Percentiles rank a stretch among this genome's conserved stretches.
These are phyloP conservation scores for Brachionus sp. DNA, from an alignment of 1,140 invertebrate genomes.

Conservation along the genomic window DNA sequence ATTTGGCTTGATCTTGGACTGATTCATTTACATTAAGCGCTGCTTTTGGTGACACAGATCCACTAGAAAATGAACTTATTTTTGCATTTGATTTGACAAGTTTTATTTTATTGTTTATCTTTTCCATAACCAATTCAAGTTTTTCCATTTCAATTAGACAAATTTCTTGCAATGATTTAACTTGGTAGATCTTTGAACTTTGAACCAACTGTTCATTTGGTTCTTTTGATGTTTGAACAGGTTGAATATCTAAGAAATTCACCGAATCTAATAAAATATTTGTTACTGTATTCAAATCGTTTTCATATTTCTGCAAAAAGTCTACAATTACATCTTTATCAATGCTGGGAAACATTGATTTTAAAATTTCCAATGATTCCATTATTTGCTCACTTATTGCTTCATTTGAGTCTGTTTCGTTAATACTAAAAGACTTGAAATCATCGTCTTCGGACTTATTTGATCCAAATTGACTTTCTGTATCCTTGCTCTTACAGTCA, in stretches of 20 bases:
- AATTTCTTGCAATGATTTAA: constrained; percentile 33
- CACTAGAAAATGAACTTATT: not conserved
- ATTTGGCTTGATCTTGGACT: not conserved
- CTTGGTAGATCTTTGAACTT: not conserved
- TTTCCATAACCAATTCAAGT: constrained; percentile 3
- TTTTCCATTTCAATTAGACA: constrained; percentile 22
- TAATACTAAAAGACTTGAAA: not conserved
- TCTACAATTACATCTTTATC: constrained; percentile 23
- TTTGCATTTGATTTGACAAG: not conserved
- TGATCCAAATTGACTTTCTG: not conserved
- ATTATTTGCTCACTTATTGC: not conserved
- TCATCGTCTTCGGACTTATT: constrained; percentile 22
- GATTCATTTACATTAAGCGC: not conserved
- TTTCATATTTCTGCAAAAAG: constrained; percentile 39
- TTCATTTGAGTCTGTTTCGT: not conserved
- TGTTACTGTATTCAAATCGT: constrained; percentile 20
- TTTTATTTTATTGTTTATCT: not conserved
- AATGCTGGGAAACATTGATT: constrained; percentile 28
- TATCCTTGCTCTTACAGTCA: constrained; percentile 8
- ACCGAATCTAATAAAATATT: constrained; percentile 35
- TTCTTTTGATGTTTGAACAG: not conserved
- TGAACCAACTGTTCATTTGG: not conserved
- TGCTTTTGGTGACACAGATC: not conserved
- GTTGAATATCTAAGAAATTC: not conserved
- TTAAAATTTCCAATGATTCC: not conserved